Conservation (phyloP, 2,113 vertebrate species). For the Microtus richardsoni region DNA sequence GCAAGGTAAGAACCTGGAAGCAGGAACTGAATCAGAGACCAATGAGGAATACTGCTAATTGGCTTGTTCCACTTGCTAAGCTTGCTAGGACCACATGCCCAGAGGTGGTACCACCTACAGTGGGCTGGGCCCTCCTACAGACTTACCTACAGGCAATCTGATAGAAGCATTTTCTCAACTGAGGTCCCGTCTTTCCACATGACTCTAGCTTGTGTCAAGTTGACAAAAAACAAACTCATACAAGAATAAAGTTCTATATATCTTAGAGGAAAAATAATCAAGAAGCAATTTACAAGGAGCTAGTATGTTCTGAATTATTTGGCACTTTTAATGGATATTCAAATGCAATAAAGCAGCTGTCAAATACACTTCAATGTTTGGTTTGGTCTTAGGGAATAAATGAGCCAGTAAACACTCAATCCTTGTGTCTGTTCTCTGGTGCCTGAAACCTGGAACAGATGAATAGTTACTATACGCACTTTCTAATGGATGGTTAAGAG, state of each 20-base stretch:
- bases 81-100: neutral
- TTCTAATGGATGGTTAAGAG: neutral
- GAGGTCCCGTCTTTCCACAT: neutral
- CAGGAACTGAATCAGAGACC: neutral
- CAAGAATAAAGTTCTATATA: neutral
- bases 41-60: neutral
- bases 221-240: neutral
- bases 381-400: neutral
- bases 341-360: neutral
- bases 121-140: neutral
- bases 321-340: neutral
- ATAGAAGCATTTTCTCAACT: neutral
- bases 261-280: neutral
- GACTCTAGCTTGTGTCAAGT: neutral
- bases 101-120: neutral
- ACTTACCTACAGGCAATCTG: neutral
- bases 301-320: neutral
- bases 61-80: neutral
- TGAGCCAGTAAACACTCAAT: neutral
- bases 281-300: neutral
- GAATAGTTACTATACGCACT: rapidly evolving
- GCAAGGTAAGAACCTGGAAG: neutral
- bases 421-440: no score
- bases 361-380: neutral
- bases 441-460: no score